Evolutionary conservation across 1,140 invertebrate genomes (phyloP).

Genomic region (Ips nitidus): DNA sequence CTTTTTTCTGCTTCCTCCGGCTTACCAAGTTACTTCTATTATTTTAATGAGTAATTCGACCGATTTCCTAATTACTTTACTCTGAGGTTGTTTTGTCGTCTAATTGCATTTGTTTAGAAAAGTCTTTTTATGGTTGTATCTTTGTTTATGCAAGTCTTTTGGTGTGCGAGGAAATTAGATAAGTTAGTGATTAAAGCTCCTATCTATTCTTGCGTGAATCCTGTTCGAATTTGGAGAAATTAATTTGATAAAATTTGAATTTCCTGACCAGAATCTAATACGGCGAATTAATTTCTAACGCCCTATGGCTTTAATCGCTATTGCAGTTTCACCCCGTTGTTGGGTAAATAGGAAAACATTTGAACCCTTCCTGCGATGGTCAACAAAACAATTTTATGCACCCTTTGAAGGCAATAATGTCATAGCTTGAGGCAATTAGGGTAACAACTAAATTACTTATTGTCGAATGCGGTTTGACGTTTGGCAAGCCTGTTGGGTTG

Average conservation of each 20-base stretch:
- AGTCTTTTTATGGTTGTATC: constrained; percentile 12
- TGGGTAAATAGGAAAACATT: constrained; percentile 33
- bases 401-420: constrained; percentile 35
- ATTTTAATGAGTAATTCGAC: constrained; percentile 30
- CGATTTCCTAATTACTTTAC: constrained; percentile 31
- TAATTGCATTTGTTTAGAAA: constrained; percentile 27
- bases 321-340: constrained; percentile 33
- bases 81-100: constrained; percentile 13
- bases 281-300: constrained; percentile 32
- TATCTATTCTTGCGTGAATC: background rate
- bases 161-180: too few relatives aligned
- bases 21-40: constrained; percentile 24
- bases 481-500: constrained; percentile 10
- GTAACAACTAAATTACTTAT: constrained; percentile 35
- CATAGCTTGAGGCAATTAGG: constrained; percentile 31
- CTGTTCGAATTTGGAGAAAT: constrained; percentile 3
- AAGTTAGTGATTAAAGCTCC: too few relatives aligned
- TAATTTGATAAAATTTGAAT: constrained; percentile 29
- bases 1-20: constrained; percentile 14
- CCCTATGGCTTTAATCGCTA: constrained; percentile 33
- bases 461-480: constrained; percentile 30
- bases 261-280: constrained; percentile 31
- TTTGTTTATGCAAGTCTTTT: background rate
- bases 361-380: constrained; percentile 30
- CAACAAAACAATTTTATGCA: constrained; percentile 37